Evolutionary conservation across 1,140 invertebrate species (phyloP).

Genomic region (Cecropterus lyciades): DNA sequence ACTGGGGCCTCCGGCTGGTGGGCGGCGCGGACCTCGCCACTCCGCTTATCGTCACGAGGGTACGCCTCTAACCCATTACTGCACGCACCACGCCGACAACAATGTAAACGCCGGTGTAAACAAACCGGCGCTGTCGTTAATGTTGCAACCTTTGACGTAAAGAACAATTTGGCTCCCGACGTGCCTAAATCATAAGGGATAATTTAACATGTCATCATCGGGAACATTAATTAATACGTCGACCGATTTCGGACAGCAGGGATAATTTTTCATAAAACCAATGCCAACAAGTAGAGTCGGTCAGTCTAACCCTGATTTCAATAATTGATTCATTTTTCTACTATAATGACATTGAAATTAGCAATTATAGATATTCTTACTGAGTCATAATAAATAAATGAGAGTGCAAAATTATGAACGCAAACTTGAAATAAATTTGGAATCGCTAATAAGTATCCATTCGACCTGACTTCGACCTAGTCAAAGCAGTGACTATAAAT

Average conservation of each 20-base stretch:
- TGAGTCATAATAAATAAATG: not conserved
- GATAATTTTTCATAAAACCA: constrained; percentile 24
- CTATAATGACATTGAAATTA: not conserved
- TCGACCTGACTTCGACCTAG: constrained; percentile 9
- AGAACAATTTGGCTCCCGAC: constrained; percentile 25
- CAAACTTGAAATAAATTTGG: no score
- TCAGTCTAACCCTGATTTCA: not conserved
- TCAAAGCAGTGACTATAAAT: constrained; percentile 28
- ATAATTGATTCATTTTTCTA: constrained; percentile 1
- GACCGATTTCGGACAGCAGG: constrained; percentile 5
- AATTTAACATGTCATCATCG: constrained; percentile 26
- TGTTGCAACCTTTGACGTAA: constrained; percentile 34
- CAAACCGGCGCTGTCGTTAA: constrained; percentile 45
- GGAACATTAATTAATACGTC: constrained; percentile 13
- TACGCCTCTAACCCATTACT: constrained; percentile 81
- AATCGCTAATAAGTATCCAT: constrained; percentile 9
- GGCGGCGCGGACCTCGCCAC: constrained; percentile 95
- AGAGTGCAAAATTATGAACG: not conserved
- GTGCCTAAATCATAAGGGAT: constrained; percentile 31
- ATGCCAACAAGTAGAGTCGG: constrained; percentile 22
- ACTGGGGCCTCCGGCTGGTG: constrained; percentile 96
- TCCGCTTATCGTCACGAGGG: constrained; percentile 96
- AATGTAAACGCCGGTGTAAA: constrained; percentile 64
- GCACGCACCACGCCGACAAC: constrained; percentile 36
- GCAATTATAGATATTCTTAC: not conserved